Evolutionary conservation across 2,113 vertebrate genomes (phyloP).

Genomic region (Zapus hudsonius): DNA sequence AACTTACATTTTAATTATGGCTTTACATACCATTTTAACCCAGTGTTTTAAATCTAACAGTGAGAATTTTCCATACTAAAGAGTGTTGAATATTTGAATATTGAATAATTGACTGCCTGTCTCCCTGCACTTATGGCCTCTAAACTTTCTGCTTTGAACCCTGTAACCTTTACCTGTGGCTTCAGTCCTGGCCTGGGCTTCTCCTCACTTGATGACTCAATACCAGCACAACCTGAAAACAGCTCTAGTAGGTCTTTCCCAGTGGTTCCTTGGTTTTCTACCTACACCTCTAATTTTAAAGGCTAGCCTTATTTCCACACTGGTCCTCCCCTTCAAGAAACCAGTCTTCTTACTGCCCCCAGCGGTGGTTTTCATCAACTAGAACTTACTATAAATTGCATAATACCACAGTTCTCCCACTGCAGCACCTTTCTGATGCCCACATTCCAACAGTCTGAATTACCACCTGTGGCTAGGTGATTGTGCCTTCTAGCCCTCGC

Average conservation of each 20-base stretch:
- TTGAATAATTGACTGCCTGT: not conserved
- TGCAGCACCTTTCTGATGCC: not conserved
- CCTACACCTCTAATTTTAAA: not conserved
- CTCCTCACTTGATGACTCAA: not conserved
- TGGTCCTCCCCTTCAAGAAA: not conserved
- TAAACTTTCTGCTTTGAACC: not conserved
- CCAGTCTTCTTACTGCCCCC: not conserved
- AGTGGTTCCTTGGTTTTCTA: not conserved
- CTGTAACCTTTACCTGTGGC: not conserved
- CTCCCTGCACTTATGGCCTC: not conserved
- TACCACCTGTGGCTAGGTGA: not conserved
- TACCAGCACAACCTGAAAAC: not conserved
- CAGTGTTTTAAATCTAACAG: not conserved
- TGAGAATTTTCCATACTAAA: not conserved
- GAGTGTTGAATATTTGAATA: not conserved
- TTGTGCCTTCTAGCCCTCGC: too few species aligned
- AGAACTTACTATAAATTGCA: not conserved
- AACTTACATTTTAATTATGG: not conserved
- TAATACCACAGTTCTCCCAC: not conserved
- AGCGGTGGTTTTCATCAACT: not conserved
- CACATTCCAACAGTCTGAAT: not conserved
- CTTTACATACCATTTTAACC: not conserved
- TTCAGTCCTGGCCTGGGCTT: not conserved
- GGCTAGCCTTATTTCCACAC: not conserved
- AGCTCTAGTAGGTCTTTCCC: not conserved